phyloP scores from a whole-genome alignment of 2,797 vertebrate genomes.

The Harpagifer antarcticus region DNA sequence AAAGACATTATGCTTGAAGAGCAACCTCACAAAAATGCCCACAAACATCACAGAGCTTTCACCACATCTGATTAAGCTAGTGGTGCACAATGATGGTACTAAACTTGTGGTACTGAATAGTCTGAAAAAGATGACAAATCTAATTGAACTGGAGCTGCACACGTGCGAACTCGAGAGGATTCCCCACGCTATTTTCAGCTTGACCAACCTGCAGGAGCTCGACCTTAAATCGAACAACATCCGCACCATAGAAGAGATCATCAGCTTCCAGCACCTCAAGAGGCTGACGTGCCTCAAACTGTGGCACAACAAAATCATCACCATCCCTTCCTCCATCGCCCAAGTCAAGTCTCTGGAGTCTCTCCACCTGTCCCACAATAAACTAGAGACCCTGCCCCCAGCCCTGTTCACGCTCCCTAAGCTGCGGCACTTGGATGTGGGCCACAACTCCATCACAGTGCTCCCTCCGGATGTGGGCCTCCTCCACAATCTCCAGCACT shows the following conservation, averaged over 20 bases:
- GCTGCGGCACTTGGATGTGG: slow-evolving; percentile 93
- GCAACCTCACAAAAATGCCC: slow-evolving; percentile 98
- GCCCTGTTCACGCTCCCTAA: slow-evolving; percentile 94
- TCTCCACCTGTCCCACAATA: slow-evolving; percentile 96
- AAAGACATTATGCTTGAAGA: slow-evolving; percentile 93
- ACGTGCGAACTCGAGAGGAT: slow-evolving; percentile 97
- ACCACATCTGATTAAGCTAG: slow-evolving; percentile 92
- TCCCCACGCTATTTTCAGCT: slow-evolving; percentile 96
- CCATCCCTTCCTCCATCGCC: slow-evolving; percentile 94
- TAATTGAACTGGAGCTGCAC: slow-evolving; percentile 93
- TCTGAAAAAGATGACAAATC: slow-evolving; percentile 97
- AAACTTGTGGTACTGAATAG: slow-evolving; percentile 95
- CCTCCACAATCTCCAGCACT: slow-evolving; percentile 94
- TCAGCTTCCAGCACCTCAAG: slow-evolving; percentile 98
- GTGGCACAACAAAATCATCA: slow-evolving; percentile 98
- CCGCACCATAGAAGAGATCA: slow-evolving; percentile 96
- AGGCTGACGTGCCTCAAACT: slow-evolving; percentile 96
- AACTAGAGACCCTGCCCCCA: slow-evolving; percentile 91
- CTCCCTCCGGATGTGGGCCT: slow-evolving; percentile 91
- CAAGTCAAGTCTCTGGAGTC: slow-evolving; percentile 94
- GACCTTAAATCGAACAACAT: slow-evolving; percentile 97
- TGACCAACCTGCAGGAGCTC: slow-evolving; percentile 95
- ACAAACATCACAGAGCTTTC: slow-evolving; percentile 96
- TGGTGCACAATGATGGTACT: slow-evolving; percentile 97
- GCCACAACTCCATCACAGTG: slow-evolving; percentile 90